phyloP scores from a whole-genome alignment of 2,113 vertebrate species.

The Gopherus evgoodei region DNA sequence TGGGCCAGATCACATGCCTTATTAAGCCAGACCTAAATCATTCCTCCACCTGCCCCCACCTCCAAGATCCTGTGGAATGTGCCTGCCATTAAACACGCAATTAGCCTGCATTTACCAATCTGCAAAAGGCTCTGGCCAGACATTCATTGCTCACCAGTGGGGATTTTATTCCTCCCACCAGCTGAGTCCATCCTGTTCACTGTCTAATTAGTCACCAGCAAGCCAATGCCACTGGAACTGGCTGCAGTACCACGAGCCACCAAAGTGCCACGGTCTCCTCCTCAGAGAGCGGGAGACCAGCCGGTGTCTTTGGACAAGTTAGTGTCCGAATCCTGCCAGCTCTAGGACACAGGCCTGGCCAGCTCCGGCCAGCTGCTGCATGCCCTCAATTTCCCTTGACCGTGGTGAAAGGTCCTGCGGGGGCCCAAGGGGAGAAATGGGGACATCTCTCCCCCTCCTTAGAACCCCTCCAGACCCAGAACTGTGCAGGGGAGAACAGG shows the following conservation, averaged over 20 bases:
- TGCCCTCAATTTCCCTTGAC: too few relatives aligned
- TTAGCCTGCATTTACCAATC: constrained; percentile 43
- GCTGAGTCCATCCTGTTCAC: neutral
- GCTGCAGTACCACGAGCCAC: neutral
- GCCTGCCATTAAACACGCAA: constrained; percentile 17
- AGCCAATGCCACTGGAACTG: neutral
- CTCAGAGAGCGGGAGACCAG: neutral
- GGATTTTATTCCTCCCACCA: fast-evolving
- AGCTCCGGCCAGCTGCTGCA: too few relatives aligned
- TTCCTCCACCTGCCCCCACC: neutral
- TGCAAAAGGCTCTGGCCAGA: fast-evolving
- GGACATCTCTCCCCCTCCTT: neutral
- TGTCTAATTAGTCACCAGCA: neutral
- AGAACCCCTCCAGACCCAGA: neutral
- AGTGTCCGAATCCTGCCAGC: neutral
- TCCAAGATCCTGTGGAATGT: neutral
- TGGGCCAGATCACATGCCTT: neutral
- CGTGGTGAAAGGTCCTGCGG: too few relatives aligned
- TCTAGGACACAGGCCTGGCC: too few relatives aligned
- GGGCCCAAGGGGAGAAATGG: neutral
- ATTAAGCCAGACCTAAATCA: constrained; percentile 43
- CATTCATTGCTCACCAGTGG: fast-evolving
- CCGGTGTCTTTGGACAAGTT: neutral
- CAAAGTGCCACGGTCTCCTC: neutral
- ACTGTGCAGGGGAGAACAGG: neutral